A percentile compares a stretch with the other conserved stretches of the same genome.
Conservation (phyloP, 2,797 vertebrate species). For the Champsocephalus gunnari region DNA sequence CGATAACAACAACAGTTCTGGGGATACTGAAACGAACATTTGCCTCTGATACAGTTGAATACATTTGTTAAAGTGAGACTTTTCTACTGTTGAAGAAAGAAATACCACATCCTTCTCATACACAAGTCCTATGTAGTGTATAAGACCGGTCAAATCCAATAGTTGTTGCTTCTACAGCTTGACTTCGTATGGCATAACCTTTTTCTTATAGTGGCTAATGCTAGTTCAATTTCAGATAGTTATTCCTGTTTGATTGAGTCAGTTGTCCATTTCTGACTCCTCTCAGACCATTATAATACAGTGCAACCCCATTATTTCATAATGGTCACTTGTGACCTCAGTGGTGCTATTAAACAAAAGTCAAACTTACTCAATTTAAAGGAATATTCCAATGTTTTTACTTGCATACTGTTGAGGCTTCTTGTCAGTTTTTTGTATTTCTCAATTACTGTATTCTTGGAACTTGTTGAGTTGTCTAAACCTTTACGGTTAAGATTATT, state of each 20-base stretch:
- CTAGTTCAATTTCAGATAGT: neutral
- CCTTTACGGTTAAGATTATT: neutral
- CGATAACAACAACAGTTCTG: constrained; percentile 6
- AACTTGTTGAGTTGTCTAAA: neutral
- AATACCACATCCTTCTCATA: neutral
- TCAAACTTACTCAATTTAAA: neutral
- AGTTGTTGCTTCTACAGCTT: neutral
- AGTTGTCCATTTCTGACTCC: neutral
- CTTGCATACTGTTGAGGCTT: neutral
- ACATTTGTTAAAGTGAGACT: neutral
- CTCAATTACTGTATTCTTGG: too few species aligned
- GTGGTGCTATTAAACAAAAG: neutral
- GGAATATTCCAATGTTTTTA: neutral
- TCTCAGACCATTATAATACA: neutral
- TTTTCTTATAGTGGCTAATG: neutral
- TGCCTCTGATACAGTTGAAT: neutral
- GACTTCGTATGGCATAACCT: neutral
- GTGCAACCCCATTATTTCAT: neutral
- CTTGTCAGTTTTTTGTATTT: too few species aligned
- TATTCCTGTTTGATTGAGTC: neutral
- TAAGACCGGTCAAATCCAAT: too few species aligned
- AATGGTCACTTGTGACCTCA: neutral
- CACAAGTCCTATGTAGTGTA: neutral
- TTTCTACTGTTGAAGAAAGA: neutral
- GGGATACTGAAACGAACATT: constrained; percentile 16